phyloP scores from a whole-genome alignment of 2,797 vertebrate genomes.

The Acrossocheilus fasciatus region DNA sequence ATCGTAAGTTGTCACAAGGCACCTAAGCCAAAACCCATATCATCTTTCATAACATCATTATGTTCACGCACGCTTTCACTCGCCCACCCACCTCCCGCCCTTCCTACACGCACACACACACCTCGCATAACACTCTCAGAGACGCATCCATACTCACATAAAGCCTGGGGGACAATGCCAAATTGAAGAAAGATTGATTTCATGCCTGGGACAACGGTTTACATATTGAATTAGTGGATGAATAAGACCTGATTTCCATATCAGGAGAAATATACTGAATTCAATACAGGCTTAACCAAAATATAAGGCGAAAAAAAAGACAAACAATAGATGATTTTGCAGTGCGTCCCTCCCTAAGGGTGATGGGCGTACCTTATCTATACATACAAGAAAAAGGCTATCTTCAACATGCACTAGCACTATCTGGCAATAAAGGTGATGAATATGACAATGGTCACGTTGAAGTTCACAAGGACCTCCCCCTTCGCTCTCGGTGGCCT shows the following conservation, averaged over 20 bases:
- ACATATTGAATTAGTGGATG: slow-evolving; percentile 69
- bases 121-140: slow-evolving; percentile 51
- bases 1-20: slow-evolving; percentile 93
- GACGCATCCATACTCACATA: slow-evolving; percentile 58
- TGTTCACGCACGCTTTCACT: slow-evolving; percentile 56
- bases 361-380: slow-evolving; percentile 9
- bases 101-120: slow-evolving; percentile 27
- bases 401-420: slow-evolving; percentile 18
- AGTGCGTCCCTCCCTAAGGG: slow-evolving; percentile 5
- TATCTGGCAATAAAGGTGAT: slow-evolving; percentile 10
- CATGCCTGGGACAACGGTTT: slow-evolving; percentile 63
- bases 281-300: slow-evolving; percentile 64
- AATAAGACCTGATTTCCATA: slow-evolving; percentile 73
- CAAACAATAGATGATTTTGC: slow-evolving; percentile 12
- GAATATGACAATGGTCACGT: slow-evolving; percentile 25
- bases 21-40: slow-evolving; percentile 93
- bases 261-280: slow-evolving; percentile 64
- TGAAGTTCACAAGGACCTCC: slow-evolving; percentile 36
- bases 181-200: slow-evolving; percentile 79
- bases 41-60: slow-evolving; percentile 76
- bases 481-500: slow-evolving; percentile 26
- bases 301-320: slow-evolving; percentile 12
- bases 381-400: slow-evolving; percentile 24
- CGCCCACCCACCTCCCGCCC: slow-evolving; percentile 39
- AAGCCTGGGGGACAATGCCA: slow-evolving; percentile 81